A percentile compares a stretch with the other conserved stretches of the same genome.
Evolutionary conservation across 2,113 vertebrate genomes (phyloP).

Genomic region (Callipepla squamata): DNA sequence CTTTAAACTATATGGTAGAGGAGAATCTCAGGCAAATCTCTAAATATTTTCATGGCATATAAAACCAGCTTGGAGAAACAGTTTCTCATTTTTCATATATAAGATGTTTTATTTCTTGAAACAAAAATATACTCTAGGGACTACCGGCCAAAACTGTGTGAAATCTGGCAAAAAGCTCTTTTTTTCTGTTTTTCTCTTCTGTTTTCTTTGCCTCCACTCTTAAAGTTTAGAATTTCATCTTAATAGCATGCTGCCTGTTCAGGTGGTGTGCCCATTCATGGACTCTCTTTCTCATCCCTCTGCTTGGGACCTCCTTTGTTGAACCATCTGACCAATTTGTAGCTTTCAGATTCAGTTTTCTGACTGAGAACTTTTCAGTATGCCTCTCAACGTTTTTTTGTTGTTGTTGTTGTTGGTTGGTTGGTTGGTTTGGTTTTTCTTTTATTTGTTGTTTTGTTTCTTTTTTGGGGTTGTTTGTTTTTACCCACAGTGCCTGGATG

Average conservation of each 20-base stretch:
- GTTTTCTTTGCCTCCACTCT: not conserved
- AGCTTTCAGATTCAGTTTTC: not conserved
- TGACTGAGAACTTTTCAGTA: not conserved
- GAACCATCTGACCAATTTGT: not conserved
- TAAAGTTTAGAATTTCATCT: not conserved
- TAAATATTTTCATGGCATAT: not conserved
- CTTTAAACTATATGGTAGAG: not conserved
- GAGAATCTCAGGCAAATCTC: not conserved
- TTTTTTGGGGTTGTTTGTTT: not conserved
- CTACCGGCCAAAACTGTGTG: not conserved
- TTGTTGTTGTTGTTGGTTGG: too few relatives aligned
- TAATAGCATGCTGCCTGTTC: not conserved
- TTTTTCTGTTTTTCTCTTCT: not conserved
- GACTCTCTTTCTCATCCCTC: fast-evolving
- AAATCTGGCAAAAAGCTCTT: not conserved
- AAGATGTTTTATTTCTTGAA: not conserved
- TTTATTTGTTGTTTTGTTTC: too few relatives aligned
- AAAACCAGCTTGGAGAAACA: not conserved
- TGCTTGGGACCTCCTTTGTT: fast-evolving
- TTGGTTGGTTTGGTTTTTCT: not conserved
- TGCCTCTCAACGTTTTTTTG: not conserved
- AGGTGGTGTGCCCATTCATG: not conserved
- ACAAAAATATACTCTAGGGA: not conserved
- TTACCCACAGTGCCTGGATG: not conserved
- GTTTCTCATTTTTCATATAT: not conserved